Evolutionary conservation across 1,140 invertebrate genomes (phyloP).

Genomic region (Vanessa atalanta): DNA sequence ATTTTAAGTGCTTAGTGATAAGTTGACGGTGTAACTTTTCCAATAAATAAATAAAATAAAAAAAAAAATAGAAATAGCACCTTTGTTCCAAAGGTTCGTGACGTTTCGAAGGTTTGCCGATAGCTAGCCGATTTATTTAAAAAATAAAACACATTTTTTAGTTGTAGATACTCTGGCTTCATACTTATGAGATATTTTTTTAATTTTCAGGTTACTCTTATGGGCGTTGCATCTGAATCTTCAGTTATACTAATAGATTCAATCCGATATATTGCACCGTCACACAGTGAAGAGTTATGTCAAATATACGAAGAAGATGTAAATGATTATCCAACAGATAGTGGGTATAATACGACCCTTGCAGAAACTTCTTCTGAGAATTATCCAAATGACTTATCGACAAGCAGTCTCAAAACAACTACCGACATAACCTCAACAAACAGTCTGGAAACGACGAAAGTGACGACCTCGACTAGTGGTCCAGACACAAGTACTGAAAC

Average conservation of each 20-base stretch:
- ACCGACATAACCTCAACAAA: neutral
- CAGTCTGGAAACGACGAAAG: neutral
- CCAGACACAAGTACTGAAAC: neutral
- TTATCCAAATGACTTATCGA: neutral
- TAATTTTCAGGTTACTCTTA: slow-evolving; percentile 42
- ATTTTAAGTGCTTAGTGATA: too few species aligned
- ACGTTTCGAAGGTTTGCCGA: too few species aligned
- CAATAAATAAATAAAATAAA: too few species aligned
- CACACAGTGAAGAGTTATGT: slow-evolving; percentile 33
- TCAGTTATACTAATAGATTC: slow-evolving; percentile 48
- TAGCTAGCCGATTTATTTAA: too few species aligned
- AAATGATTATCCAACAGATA: slow-evolving; percentile 17
- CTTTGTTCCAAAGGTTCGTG: too few species aligned
- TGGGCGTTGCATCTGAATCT: slow-evolving; percentile 34
- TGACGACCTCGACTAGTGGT: neutral
- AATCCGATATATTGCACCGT: slow-evolving; percentile 44
- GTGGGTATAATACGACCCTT: neutral
- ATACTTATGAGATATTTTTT: slow-evolving; percentile 5
- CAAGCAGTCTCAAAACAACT: neutral
- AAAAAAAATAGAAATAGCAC: too few species aligned
- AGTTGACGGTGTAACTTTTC: too few species aligned
- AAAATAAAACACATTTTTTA: too few species aligned
- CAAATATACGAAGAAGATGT: slow-evolving; percentile 27
- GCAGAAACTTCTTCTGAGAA: neutral
- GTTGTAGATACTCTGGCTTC: too few species aligned